phyloP scores from a whole-genome alignment of 2,113 vertebrate species.

The Propithecus coquereli region DNA sequence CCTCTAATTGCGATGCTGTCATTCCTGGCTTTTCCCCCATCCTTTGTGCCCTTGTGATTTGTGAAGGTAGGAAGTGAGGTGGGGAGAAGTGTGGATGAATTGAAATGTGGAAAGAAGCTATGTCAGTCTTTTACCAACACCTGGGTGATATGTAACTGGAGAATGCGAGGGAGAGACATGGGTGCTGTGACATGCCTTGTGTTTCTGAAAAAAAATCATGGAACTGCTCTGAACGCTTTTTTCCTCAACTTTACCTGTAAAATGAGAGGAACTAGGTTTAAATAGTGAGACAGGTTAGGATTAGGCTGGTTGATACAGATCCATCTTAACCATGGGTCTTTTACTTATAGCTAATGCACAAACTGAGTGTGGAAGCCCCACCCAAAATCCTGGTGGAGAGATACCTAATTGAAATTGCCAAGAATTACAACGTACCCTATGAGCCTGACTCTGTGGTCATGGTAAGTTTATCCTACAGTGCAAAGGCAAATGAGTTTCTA shows the following conservation, averaged over 20 bases:
- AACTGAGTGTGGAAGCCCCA: conserved; percentile 95
- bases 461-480: conserved; percentile 83
- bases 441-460: conserved; percentile 96
- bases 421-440: conserved; percentile 98
- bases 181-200: neutral
- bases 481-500: conserved; percentile 8
- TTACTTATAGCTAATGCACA: conserved; percentile 93
- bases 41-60: neutral
- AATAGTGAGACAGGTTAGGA: neutral
- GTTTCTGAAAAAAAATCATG: neutral
- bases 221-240: neutral
- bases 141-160: neutral
- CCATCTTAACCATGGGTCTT: conserved; percentile 20
- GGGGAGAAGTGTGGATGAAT: neutral
- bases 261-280: conserved; percentile 35
- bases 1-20: neutral
- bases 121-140: neutral
- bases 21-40: neutral
- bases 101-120: neutral
- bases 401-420: conserved; percentile 98
- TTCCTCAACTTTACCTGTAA: neutral
- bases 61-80: neutral
- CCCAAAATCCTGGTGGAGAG: conserved; percentile 98
- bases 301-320: neutral
- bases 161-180: neutral